Evolutionary conservation across 2,888 invertebrate species (phyloP).

Genomic region (Synanthedon andrenaeformis): DNA sequence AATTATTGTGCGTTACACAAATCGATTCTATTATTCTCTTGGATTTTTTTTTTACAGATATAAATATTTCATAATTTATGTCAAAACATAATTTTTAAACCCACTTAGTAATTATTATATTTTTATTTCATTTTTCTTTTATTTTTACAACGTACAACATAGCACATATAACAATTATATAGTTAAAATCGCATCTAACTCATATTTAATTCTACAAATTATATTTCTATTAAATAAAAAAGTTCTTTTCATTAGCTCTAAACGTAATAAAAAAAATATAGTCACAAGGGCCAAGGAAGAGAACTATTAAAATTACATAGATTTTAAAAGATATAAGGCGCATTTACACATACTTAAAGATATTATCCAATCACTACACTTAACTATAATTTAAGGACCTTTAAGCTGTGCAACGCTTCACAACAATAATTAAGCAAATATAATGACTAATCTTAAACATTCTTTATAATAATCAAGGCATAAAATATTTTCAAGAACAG

Average conservation of each 20-base stretch:
- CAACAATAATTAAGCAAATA: conserved; percentile 33
- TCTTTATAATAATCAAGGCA: conserved; percentile 7
- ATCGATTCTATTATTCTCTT: neutral
- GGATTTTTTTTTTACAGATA: neutral
- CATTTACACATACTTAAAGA: conserved; percentile 30
- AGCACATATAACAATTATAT: neutral
- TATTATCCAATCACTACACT: conserved; percentile 33
- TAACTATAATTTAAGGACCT: conserved; percentile 28
- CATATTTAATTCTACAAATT: neutral
- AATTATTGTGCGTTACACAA: neutral
- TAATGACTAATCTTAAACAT: conserved; percentile 16
- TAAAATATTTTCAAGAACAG: neutral
- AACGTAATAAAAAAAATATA: no score
- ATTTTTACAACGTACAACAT: neutral
- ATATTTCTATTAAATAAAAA: neutral
- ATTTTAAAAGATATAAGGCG: conserved; percentile 33
- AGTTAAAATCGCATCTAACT: neutral
- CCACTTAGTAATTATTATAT: neutral
- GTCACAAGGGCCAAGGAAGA: neutral
- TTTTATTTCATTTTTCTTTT: neutral
- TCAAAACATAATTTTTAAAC: neutral
- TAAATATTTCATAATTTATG: neutral
- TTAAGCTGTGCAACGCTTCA: conserved; percentile 41
- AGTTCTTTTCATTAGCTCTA: no score
- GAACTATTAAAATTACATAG: conserved; percentile 12